Conservation (phyloP, 2,113 vertebrate species). For the Mastomys coucha region DNA sequence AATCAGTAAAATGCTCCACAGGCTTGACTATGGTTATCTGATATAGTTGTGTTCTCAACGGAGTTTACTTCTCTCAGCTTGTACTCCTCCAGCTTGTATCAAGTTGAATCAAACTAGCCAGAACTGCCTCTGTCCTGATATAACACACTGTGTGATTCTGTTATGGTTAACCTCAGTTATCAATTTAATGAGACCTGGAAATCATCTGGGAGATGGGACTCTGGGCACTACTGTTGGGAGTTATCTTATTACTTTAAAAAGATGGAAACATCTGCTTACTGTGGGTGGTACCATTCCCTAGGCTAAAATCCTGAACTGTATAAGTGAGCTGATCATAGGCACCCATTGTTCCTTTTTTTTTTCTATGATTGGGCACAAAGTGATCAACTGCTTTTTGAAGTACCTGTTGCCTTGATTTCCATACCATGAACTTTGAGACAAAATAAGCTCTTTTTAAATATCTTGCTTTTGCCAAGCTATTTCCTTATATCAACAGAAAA, state of each 20-base stretch:
- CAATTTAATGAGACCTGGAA: neutral
- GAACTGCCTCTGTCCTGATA: neutral
- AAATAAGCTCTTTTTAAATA: neutral
- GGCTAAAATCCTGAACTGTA: neutral
- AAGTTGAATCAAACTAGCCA: neutral
- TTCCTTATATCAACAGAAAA: neutral
- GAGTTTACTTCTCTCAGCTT: neutral
- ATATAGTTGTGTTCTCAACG: neutral
- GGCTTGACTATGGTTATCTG: neutral
- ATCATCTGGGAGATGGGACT: neutral
- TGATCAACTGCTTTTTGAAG: neutral
- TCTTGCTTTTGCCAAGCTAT: neutral
- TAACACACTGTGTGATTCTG: neutral
- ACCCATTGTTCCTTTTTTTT: no score
- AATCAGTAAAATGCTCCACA: neutral
- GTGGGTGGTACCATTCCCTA: neutral
- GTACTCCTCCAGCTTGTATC: neutral
- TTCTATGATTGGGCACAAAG: neutral
- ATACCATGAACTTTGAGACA: neutral
- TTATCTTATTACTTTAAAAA: neutral
- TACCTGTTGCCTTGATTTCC: neutral
- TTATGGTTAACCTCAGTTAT: neutral
- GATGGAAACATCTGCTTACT: neutral
- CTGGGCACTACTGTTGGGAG: no score
- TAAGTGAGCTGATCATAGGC: neutral